Base-by-base conservation (phyloP, 2,797 vertebrate species). In the Microctenopoma steveboyesi region DNA sequence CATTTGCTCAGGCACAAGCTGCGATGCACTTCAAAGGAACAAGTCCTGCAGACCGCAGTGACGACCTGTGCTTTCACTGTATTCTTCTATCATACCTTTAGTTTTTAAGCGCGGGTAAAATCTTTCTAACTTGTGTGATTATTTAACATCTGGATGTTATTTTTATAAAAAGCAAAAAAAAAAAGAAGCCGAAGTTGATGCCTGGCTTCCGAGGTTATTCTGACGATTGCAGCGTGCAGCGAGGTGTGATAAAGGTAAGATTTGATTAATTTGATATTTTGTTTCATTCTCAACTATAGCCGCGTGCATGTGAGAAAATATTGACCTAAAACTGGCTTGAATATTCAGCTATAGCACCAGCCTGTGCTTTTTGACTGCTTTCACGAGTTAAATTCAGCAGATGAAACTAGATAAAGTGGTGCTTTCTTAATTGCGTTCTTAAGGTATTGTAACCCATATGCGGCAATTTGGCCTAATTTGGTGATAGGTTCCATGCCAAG, bases 21-120 rank as follows among this genome's bases (percentile, higher is more conserved):
- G 72, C 53, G 87, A 86, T 89, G 89, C 87, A 27, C 85, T 84
- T 89, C 81, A 88, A 83, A 89, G 86, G 18, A 39, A 76, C 45
- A 54, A 66, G 78, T 83, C 72, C 80, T 59, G 62, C 74, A 45
- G 69, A 51, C 75, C 62, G 77, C 70, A 60, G 51, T 27, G 8
- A 37, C 67, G 35, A 63, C 68, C 52, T 11, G 28, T 35, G 54
- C 3, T 61, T 18, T 55, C 28, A 18, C 40, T 39, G 10, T 22
- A 0, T 69, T 64, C 35, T 8, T 27, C 42, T 3, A 42, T 59
- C 13, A 22, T 8, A 52, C 28, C 12, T 18, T 2, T 69, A 22
- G 6, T 49, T 43, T 71, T 7, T 48, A 7, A 57, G 14, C 35
- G 14, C 33, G 33, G 15, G 5, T 14, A 37, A 22, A 54, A 6